A percentile compares a stretch with the other conserved stretches of the same genome.
Conservation (phyloP, 2,113 vertebrate genomes). For the Zootoca vivipara region DNA sequence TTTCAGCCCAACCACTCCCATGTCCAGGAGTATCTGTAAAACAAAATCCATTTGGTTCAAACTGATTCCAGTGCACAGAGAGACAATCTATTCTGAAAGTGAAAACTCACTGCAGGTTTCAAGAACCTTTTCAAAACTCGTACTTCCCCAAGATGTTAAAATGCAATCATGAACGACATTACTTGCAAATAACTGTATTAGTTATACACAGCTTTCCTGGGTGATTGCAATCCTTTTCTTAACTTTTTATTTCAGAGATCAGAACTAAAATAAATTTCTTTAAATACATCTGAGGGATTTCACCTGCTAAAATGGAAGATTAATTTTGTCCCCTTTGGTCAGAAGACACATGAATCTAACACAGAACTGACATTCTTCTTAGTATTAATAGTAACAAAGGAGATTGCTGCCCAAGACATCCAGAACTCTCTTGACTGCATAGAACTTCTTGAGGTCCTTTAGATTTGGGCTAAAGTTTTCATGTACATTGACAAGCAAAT, state of each 20-base stretch:
- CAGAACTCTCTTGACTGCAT: not conserved
- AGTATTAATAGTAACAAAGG: not conserved
- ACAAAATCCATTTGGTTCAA: not conserved
- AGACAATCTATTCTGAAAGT: not conserved
- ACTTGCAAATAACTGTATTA: not conserved
- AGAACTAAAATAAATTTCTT: not conserved
- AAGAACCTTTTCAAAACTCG: not conserved
- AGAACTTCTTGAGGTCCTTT: not conserved
- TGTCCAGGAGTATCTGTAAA: conserved; percentile 93
- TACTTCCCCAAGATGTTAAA: not conserved
- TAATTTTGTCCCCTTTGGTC: not conserved
- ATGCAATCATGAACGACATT: not conserved
- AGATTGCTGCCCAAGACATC: not conserved
- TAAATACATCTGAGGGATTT: too few relatives aligned
- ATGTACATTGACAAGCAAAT: not conserved
- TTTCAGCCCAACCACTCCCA: conserved; percentile 97
- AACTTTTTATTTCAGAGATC: not conserved
- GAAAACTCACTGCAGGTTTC: not conserved
- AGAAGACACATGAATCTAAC: not conserved
- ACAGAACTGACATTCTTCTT: not conserved
- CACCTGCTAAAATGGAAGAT: not conserved
- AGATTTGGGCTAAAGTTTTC: not conserved
- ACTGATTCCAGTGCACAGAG: not conserved
- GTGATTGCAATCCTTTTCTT: not conserved
- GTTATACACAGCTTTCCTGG: not conserved